These are phyloP conservation scores for Wiebesia pumilae DNA, from an alignment of 1,140 invertebrate genomes.

Conservation along the genomic window DNA sequence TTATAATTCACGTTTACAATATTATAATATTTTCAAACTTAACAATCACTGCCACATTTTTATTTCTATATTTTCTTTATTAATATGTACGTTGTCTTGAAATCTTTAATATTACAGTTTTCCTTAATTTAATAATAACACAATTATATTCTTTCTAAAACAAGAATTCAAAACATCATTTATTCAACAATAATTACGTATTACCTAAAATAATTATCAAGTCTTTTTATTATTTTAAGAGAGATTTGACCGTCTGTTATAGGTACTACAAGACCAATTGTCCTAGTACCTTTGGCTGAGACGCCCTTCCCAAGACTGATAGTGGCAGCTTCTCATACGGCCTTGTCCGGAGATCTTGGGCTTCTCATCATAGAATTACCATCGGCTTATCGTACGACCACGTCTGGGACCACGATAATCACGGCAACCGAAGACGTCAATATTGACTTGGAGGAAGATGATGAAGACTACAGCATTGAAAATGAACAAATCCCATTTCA, in stretches of 20 bases:
- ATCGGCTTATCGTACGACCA: slow-evolving; percentile 47
- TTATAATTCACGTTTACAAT: too few species aligned
- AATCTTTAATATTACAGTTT: too few species aligned
- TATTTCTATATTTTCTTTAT: too few species aligned
- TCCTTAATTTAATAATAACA: too few species aligned
- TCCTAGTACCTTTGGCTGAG: slow-evolving; percentile 58
- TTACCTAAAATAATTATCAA: too few species aligned
- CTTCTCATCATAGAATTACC: slow-evolving; percentile 73
- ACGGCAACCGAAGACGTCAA: slow-evolving; percentile 51
- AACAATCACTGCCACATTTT: too few species aligned
- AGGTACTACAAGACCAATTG: slow-evolving; percentile 63
- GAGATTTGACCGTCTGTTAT: slow-evolving; percentile 13
- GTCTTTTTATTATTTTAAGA: neutral
- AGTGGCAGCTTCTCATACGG: slow-evolving; percentile 76
- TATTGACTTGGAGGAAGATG: slow-evolving; percentile 40
- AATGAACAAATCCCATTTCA: slow-evolving; percentile 42
- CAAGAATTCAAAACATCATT: too few species aligned
- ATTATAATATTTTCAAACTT: too few species aligned
- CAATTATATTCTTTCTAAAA: too few species aligned
- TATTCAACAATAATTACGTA: too few species aligned
- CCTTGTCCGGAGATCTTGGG: slow-evolving; percentile 80
- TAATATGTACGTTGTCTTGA: too few species aligned
- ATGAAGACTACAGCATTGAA: slow-evolving; percentile 51
- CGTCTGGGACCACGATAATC: slow-evolving; percentile 41
- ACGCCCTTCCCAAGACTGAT: slow-evolving; percentile 62